Conservation (phyloP, 2,797 vertebrate species). For the Petrocephalus sullivani region DNA sequence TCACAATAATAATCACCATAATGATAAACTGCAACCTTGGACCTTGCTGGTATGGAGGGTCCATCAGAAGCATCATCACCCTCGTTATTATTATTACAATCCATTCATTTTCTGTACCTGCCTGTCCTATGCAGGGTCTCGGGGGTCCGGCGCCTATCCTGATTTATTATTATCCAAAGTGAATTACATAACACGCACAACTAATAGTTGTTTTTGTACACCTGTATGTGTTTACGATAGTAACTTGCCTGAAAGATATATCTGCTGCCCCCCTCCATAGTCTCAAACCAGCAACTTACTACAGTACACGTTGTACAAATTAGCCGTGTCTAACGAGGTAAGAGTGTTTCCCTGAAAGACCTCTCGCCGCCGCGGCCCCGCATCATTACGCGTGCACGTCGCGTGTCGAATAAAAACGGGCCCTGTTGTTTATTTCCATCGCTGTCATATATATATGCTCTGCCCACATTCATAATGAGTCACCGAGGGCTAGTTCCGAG, state of each 20-base stretch:
- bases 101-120: not conserved
- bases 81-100: not conserved
- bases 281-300: not conserved
- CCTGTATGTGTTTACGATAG: not conserved
- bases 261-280: not conserved
- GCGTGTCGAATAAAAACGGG: slow-evolving; percentile 18
- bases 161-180: not conserved
- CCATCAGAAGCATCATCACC: not conserved
- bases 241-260: not conserved
- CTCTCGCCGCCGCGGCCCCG: not conserved
- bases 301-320: not conserved
- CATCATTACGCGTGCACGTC: not conserved
- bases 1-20: not conserved
- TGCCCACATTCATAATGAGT: slow-evolving; percentile 2
- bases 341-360: not conserved
- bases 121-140: not conserved
- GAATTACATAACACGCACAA: not conserved
- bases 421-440: not conserved
- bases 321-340: not conserved
- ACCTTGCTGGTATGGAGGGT: not conserved
- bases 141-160: not conserved
- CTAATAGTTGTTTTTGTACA: not conserved
- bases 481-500: not conserved
- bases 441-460: not conserved
- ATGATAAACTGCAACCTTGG: not conserved